Conservation (phyloP, 2,113 vertebrate genomes). For the Forbesichthys papilliferus region DNA sequence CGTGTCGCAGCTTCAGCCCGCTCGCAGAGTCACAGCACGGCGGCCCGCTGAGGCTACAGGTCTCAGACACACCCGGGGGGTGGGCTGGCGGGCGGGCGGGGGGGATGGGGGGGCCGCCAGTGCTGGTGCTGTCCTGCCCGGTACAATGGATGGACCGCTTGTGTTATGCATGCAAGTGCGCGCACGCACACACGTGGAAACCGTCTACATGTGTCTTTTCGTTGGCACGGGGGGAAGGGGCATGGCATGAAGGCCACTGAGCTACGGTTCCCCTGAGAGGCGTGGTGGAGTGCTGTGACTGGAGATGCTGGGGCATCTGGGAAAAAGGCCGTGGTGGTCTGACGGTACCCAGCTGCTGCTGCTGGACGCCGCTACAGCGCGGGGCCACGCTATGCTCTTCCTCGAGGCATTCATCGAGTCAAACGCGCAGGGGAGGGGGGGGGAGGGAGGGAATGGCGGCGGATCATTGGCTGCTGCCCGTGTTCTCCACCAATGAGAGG, state of each 20-base stretch:
- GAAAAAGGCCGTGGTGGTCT: too few species aligned
- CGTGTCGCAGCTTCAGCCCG: constrained; percentile 47
- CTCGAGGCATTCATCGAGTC: neutral
- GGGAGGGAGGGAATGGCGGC: neutral
- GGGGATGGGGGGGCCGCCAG: constrained; percentile 36
- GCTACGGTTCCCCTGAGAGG: constrained; percentile 86
- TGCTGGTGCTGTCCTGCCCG: neutral
- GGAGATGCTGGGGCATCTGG: constrained; percentile 29
- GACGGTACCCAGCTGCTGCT: too few species aligned
- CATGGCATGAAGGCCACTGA: constrained; percentile 73
- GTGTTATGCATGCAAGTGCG: neutral
- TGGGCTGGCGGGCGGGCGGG: neutral
- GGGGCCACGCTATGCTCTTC: too few species aligned
- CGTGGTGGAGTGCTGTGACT: constrained; percentile 53
- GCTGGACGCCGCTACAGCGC: too few species aligned
- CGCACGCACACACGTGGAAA: constrained; percentile 30
- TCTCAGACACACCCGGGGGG: constrained; percentile 8
- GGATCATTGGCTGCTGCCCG: constrained; percentile 88
- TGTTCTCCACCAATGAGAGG: constrained; percentile 89
- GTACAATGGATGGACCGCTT: constrained; percentile 4
- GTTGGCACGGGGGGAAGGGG: constrained; percentile 76
- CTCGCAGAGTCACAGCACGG: constrained; percentile 54
- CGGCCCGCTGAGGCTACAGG: constrained; percentile 50
- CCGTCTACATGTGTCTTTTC: constrained; percentile 3
- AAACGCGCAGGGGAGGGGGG: neutral